Base-by-base conservation (phyloP, 1,140 invertebrate species). In the Scaptomyza pallida region DNA sequence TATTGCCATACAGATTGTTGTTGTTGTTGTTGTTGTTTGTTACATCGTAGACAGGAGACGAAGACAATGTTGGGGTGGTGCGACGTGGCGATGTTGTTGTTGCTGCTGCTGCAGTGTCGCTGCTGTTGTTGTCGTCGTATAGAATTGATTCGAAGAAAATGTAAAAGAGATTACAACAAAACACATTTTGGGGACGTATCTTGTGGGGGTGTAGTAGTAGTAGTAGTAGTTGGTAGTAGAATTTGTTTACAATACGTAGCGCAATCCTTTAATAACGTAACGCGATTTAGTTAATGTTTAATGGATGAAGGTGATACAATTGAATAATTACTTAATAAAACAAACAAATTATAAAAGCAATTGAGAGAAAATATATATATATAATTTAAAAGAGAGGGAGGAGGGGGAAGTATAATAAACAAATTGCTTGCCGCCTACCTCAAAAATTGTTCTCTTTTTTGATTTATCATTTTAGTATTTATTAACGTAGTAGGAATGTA, bases 121-220 rank as follows among this genome's bases (percentile, higher is more conserved):
- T 41, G 54, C 35, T 75, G 59, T 47, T 72, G 68, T 67, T 51
- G 69, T 65, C 61, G 76, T 48, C 45, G 80, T 85, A 85, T 83
- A 80, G 72, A 83, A 86, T 86, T 76, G 43, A 86, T 62, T 77
- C 81, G 80, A 77, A 86, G 73, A 81, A 86, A 86, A 81, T 75
- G 63, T 80, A 62, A 62, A 86, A 86, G 64, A 82, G 61, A 89
- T 89, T 88, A 89, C 83, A 85, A 85, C 72, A 85, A 76, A 64
- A 56, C 64, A 44, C 55, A 57, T 57, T 56, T 63, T 45, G 60
- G 37, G 44, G 45, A 54, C 48, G 15, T 21, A 51, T 45, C 33
- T 26, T 17, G 30, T 37, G 30, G 52, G 23, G 37, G 30, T 48
- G 26, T 16, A 54, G 40, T n/a, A 33, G 61, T 55, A 64, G 47